A percentile compares a stretch with the other conserved stretches of the same genome.
These are phyloP conservation scores for Lepidonotus clava DNA, from an alignment of 2,888 invertebrate species.

Conservation along the genomic window DNA sequence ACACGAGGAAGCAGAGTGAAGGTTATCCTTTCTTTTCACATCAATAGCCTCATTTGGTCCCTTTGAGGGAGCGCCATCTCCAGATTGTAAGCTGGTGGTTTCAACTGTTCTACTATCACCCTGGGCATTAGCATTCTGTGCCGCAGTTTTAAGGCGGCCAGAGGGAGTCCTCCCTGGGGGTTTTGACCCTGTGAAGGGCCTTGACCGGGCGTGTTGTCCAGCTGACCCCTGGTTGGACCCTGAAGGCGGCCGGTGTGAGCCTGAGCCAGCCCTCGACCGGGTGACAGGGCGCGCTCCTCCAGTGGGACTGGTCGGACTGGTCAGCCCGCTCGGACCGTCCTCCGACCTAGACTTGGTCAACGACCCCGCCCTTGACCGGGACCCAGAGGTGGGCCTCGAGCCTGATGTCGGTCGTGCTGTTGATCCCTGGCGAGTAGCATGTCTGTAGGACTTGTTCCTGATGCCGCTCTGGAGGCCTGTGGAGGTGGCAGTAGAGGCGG, in stretches of 20 bases:
- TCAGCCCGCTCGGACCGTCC: not conserved
- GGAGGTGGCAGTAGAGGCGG: not conserved
- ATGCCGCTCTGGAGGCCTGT: not conserved
- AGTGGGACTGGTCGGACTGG: not conserved
- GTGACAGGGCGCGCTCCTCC: too few species aligned
- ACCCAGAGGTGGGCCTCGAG: not conserved
- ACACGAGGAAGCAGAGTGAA: not conserved
- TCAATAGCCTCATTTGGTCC: not conserved
- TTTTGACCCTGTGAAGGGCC: not conserved
- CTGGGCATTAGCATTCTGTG: too few species aligned
- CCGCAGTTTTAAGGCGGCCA: too few species aligned
- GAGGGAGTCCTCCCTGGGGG: too few species aligned
- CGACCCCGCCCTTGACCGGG: not conserved
- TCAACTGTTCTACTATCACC: too few species aligned
- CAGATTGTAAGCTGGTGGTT: too few species aligned
- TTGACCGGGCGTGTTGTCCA: not conserved
- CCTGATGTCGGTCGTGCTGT: not conserved
- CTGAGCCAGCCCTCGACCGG: not conserved
- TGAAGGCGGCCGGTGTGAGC: not conserved
- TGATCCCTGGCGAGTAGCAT: not conserved
- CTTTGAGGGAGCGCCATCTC: not conserved
- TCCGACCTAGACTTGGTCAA: not conserved
- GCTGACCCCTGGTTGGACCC: not conserved
- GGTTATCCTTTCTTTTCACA: not conserved
- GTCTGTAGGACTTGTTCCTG: conserved; percentile 3